Base-by-base conservation (phyloP, 2,113 vertebrate genomes). In the Tricholaema leucomelas region DNA sequence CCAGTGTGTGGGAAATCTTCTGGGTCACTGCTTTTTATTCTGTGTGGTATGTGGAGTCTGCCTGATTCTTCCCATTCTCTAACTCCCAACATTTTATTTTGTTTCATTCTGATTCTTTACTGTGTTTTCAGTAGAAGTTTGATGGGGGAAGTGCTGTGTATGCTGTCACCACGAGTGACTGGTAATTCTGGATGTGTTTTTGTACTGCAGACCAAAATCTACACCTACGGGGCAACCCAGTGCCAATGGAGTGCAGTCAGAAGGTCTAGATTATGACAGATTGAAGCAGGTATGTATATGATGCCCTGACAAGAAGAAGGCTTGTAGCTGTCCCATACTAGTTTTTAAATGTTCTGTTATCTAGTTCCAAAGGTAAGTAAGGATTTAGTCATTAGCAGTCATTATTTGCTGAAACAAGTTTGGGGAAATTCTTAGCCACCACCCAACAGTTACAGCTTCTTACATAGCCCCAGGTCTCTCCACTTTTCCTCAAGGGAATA, bases 161-260 rank as follows among this genome's bases (percentile, higher is more conserved):
- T 38, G 14, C 46, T 52, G 33, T 86, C 56, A 38, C 59, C 63
- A 50, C 14, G 38, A 75, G 9, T 59, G 61, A 12, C 8, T 50
- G 84, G n/a, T 91, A 92, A 93, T 74, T 82, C 50, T 50, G 40
- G 31, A 11, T 79, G 20, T 96, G 30, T 81, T 90, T 94, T 84
- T 77, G 92, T 95, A 91, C 89, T 91, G 67, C 97, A 99, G 99
- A 98, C 99, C 99, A 93, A 99, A 99, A 97, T 99, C 99, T 91
- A 98, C 98, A 91, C 97, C 98, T 65, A 98, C 98, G 5, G 98
- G 98, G 77, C 98, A 99, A 96, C 97, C 98, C 96, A 99, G 98
- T 98, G 98, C 99, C 98, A 99, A 99, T 7, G 99, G 99, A 93
- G 98, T 99, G 94, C 98, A 99, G 96, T 97, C 98, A 81, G 99